phyloP scores from a whole-genome alignment of 2,113 vertebrate genomes.

The Mobula birostris region DNA sequence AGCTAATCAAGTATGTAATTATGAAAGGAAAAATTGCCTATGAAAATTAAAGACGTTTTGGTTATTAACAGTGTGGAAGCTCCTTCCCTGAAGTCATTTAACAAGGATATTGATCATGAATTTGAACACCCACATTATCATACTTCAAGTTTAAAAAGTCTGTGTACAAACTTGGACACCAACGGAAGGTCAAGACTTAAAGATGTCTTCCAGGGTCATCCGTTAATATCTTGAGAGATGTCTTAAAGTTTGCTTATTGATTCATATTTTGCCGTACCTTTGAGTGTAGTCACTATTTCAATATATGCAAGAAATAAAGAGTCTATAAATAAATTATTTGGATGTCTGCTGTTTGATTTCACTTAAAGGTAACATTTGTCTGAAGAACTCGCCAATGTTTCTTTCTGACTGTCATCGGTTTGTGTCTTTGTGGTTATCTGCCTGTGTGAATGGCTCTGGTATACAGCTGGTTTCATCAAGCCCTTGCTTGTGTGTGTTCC shows the following conservation, averaged over 20 bases:
- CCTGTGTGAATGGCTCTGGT: background rate
- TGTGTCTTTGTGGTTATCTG: background rate
- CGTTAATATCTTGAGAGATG: background rate
- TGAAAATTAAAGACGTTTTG: constrained; percentile 60
- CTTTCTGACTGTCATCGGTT: background rate
- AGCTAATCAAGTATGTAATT: constrained; percentile 79
- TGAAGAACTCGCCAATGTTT: background rate
- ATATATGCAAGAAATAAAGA: background rate
- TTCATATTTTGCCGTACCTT: background rate
- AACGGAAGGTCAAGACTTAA: background rate
- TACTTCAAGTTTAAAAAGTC: background rate
- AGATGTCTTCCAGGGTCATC: background rate
- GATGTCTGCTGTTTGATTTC: background rate
- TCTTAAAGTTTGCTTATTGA: background rate
- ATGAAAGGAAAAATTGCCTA: constrained; percentile 74
- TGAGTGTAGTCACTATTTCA: background rate
- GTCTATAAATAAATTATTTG: background rate
- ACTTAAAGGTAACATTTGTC: background rate
- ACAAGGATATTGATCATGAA: background rate
- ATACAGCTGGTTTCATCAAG: background rate
- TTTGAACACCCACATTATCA: background rate
- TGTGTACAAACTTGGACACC: background rate
- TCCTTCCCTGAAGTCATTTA: no score
- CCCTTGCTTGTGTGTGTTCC: background rate
- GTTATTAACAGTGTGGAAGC: constrained; percentile 44